Conservation (phyloP, 2,888 invertebrate genomes). For the Icerya purchasi region DNA sequence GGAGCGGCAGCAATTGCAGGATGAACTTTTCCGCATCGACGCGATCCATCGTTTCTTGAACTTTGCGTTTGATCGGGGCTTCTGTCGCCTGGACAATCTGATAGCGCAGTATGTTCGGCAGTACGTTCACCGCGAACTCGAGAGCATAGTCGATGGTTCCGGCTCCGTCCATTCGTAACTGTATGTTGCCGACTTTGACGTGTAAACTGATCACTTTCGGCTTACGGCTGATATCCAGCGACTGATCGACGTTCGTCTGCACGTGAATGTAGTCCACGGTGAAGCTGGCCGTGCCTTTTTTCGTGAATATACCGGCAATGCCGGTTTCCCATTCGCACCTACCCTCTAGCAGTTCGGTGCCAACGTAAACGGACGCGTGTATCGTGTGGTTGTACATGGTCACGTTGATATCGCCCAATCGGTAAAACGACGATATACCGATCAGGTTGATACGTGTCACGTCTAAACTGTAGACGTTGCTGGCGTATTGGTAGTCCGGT, state of each 20-base stretch:
- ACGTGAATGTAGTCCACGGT: constrained; percentile 55
- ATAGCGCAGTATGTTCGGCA: constrained; percentile 65
- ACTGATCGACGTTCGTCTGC: constrained; percentile 45
- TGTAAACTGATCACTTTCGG: constrained; percentile 51
- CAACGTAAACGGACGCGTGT: constrained; percentile 44
- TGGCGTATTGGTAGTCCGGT: constrained; percentile 46
- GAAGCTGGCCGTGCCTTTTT: constrained; percentile 50
- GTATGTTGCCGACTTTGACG: constrained; percentile 62
- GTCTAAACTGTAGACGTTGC: constrained; percentile 43
- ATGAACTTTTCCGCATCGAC: constrained; percentile 53
- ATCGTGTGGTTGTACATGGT: constrained; percentile 47
- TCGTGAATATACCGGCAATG: constrained; percentile 38
- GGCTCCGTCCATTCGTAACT: constrained; percentile 59
- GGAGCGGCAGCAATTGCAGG: constrained; percentile 37
- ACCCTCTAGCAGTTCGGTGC: constrained; percentile 57
- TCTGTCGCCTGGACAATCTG: constrained; percentile 73
- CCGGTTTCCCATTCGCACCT: constrained; percentile 57
- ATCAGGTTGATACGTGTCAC: constrained; percentile 48
- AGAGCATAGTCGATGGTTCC: constrained; percentile 67
- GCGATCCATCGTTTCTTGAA: constrained; percentile 46
- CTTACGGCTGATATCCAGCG: constrained; percentile 50
- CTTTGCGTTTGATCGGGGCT: constrained; percentile 46
- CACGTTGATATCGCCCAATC: constrained; percentile 54
- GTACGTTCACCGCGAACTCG: constrained; percentile 55
- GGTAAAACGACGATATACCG: constrained; percentile 59